phyloP scores from a whole-genome alignment of 2,113 vertebrate genomes.

The Centrocercus urophasianus region DNA sequence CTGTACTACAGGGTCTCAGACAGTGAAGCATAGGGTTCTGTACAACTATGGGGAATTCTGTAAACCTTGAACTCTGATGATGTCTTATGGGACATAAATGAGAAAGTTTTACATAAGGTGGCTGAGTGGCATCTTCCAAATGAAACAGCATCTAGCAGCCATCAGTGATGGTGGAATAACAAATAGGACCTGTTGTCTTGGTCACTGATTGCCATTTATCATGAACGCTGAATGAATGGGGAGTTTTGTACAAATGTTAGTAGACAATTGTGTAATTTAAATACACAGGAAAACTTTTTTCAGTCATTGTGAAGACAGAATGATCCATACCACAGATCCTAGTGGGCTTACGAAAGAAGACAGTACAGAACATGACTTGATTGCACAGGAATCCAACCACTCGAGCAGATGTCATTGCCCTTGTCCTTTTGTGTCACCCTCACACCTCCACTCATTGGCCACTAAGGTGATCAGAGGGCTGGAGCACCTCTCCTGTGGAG shows the following conservation, averaged over 20 bases:
- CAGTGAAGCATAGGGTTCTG: background rate
- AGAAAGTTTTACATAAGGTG: background rate
- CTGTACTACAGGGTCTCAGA: accelerated
- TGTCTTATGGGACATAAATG: background rate
- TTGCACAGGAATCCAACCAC: background rate
- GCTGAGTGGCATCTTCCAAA: background rate
- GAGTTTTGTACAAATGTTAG: background rate
- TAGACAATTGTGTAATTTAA: accelerated
- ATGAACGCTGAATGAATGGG: accelerated
- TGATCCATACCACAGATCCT: accelerated
- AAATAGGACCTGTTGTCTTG: accelerated
- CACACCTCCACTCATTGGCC: background rate
- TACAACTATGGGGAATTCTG: background rate
- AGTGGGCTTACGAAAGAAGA: background rate
- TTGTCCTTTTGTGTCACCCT: background rate
- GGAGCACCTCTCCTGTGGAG: no score
- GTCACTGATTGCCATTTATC: background rate
- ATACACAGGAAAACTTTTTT: accelerated
- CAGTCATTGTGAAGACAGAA: background rate
- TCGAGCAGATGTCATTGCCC: background rate
- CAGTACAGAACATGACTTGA: background rate
- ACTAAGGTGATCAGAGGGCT: no score
- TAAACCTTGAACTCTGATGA: background rate
- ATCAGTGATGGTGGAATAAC: accelerated
- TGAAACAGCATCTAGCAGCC: background rate